Evolutionary conservation across 2,113 vertebrate species (phyloP), one percentile per base, ranked within the genome.

Genomic region (Phoenicopterus ruber): DNA sequence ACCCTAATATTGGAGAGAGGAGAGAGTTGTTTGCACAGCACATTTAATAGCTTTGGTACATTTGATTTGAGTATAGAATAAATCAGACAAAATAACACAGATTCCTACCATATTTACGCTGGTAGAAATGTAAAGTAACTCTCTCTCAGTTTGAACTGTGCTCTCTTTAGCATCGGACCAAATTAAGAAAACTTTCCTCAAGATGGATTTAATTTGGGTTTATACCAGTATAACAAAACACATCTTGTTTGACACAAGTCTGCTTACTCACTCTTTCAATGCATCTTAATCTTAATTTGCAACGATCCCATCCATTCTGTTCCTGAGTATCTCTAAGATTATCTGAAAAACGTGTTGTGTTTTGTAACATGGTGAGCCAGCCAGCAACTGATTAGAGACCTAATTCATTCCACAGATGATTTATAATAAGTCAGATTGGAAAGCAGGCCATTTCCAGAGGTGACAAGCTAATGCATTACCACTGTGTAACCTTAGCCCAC

Each of bases 391-490:
- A 31, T 63, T 67, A 91, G 46, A 78, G 32, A 91, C 8, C 22
- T 86, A 81, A 83, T 70, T 92, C 20, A 67, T 82, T 88, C 52
- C 67, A 79, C 7, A 81, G 50, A 74, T 76, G n/a, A 89, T 49
- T 76, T 85, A 63, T 66, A 92, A 63, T 66, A 88, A 92, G 21
- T 63, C 73, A 84, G 10, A 46, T 55, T 78, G n/a, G 38, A 91
- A 93, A 89, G 24, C 20, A 92, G 54, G 29, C 6, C 4, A 57
- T 89, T 96, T 94, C 65, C 73, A 59, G 44, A 82, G 12, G 42
- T 91, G 86, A 91, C 63, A 95, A 93, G 47, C 29, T 96, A 84
- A 92, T 84, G 26, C 31, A 87, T 94, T 63, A 84, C 21, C 17
- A 24, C 42, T 82, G 10, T 38, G n/a, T 55, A 88, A 91, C 36